phyloP scores from a whole-genome alignment of 2,888 invertebrate species.

The Rhogogaster chlorosoma region DNA sequence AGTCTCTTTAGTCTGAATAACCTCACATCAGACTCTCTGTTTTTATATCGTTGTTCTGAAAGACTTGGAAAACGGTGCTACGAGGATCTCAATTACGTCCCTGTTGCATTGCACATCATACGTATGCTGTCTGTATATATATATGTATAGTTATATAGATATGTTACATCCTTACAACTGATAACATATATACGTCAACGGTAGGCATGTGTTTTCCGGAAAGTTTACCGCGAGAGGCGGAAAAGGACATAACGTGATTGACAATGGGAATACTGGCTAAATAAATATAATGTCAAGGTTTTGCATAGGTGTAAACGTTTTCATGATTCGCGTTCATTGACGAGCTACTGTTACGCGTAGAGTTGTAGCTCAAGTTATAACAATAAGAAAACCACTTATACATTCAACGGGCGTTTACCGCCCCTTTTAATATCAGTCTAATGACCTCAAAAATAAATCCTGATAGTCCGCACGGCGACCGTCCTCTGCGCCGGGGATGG shows the following conservation, averaged over 20 bases:
- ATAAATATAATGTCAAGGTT: background rate
- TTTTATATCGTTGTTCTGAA: background rate
- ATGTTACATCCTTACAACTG: too few relatives aligned
- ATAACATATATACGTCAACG: background rate
- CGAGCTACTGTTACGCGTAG: background rate
- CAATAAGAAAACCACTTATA: conserved; percentile 15
- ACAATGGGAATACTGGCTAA: background rate
- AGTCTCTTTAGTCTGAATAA: background rate
- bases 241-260: background rate
- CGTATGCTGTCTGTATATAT: background rate
- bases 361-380: conserved; percentile 52
- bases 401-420: conserved; percentile 54
- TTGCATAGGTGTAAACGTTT: background rate
- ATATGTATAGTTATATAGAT: background rate
- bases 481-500: conserved; percentile 52
- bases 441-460: conserved; percentile 63
- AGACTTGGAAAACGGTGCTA: background rate
- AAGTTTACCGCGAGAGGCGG: background rate
- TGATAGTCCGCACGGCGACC: conserved; percentile 44
- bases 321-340: conserved; percentile 15
- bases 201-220: background rate
- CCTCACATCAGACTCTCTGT: background rate
- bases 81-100: background rate
- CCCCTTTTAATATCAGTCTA: conserved; percentile 60
- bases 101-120: background rate